Base-by-base conservation (phyloP, 1,140 invertebrate genomes). In the Asbolus verrucosus region DNA sequence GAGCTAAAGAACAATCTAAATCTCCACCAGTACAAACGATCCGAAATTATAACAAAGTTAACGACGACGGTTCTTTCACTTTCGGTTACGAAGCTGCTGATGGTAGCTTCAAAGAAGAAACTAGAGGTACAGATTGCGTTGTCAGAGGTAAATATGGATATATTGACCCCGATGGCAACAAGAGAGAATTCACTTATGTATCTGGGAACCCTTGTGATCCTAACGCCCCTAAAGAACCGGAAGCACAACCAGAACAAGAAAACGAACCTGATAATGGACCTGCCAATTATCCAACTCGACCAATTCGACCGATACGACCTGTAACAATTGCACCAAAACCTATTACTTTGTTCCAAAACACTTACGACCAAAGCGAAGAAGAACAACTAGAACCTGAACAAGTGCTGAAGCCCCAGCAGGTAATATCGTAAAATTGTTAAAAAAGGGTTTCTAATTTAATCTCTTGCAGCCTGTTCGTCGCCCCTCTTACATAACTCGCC, bases 191-290 rank as follows among this genome's bases (percentile, higher is more conserved):
- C 79, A 92, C 91, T 0, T 96, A 96, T 79, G 92, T 94, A 0
- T 94, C 92, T n/a, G 93, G 93, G n/a, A 94, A 94, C 77, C 92
- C 92, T 1, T 94, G 92, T 78, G 92, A 94, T 74, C 92, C 92
- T 0, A 93, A 93, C 79, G 90, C 90, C 6, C 88, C 89, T 0
- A 87, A 91, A 46, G 87, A 86, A 6, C 85, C 87, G 13, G 85
- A 90, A 61, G 86, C 84, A 0, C 83, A 87, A 15, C 87, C 88
- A 9, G 84, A 73, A 54, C 69, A 27, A 21, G 70, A 73, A 62
- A 70, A 84, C 2, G 88, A 89, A 50, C 83, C 88, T 13, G 86
- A 89, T 18, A 82, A 85, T 43, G 84, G 86, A 63, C 88, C 90
- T 2, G 84, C 85, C 0, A 90, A 90, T 79, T 90, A 89, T 73